Evolutionary conservation across 2,797 vertebrate genomes (phyloP).

Genomic region (Crax fasciolata): DNA sequence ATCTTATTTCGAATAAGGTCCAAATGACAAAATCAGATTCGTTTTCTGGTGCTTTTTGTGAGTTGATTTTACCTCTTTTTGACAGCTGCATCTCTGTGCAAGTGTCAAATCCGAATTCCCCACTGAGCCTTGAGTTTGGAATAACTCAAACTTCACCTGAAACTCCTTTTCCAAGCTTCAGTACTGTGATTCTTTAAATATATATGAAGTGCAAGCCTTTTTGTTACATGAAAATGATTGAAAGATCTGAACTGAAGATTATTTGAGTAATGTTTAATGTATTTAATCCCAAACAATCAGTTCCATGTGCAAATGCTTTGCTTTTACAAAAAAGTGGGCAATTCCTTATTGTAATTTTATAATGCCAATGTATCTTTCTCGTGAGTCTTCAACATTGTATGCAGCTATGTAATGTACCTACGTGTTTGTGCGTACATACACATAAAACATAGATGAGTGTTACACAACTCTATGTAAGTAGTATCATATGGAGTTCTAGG

Average conservation of each 20-base stretch:
- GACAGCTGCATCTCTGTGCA: slow-evolving; percentile 21
- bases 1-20: not conserved
- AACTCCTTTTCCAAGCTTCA: slow-evolving; percentile 49
- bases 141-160: slow-evolving; percentile 64
- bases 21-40: slow-evolving; percentile 21
- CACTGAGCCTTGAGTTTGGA: slow-evolving; percentile 35
- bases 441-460: not conserved
- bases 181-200: slow-evolving; percentile 21
- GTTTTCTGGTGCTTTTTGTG: slow-evolving; percentile 32
- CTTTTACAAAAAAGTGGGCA: not conserved
- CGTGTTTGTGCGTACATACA: not conserved
- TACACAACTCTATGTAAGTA: not conserved
- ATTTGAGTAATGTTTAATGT: slow-evolving; percentile 27
- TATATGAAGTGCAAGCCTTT: slow-evolving; percentile 44
- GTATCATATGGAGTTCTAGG: not conserved
- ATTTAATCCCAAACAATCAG: slow-evolving; percentile 38
- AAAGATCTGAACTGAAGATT: slow-evolving; percentile 41
- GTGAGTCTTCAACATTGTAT: not conserved
- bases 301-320: not conserved
- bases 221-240: slow-evolving; percentile 40
- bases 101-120: slow-evolving; percentile 57
- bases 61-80: slow-evolving; percentile 56
- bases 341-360: slow-evolving; percentile 7
- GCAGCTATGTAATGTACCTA: not conserved
- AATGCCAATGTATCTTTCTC: not conserved